Conservation (phyloP, 2,888 invertebrate genomes). For the Adineta ricciae region DNA sequence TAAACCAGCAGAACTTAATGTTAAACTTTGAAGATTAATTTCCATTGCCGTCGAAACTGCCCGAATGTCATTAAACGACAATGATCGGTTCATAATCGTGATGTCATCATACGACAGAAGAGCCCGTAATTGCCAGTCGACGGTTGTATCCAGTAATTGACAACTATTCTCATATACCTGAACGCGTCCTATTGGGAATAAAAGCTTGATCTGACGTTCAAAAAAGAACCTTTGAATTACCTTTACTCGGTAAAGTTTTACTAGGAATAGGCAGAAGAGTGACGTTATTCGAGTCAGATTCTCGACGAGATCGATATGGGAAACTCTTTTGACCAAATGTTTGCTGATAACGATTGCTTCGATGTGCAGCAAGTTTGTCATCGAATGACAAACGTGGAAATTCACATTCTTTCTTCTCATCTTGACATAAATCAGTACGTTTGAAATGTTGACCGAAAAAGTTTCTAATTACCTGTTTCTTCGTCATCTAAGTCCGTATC, state of each 20-base stretch:
- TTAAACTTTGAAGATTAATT: not conserved
- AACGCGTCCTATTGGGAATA: not conserved
- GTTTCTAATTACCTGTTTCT: not conserved
- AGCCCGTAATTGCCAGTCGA: not conserved
- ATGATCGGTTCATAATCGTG: not conserved
- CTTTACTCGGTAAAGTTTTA: not conserved
- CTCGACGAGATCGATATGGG: not conserved
- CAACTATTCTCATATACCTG: not conserved
- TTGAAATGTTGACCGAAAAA: not conserved
- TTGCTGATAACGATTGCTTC: not conserved
- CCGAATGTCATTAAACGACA: not conserved
- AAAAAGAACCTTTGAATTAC: not conserved
- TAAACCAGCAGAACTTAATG: not conserved
- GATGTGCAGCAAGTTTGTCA: not conserved
- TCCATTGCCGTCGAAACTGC: not conserved
- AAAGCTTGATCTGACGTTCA: not conserved
- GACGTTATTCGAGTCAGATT: not conserved
- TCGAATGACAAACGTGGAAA: not conserved
- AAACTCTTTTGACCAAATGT: not conserved
- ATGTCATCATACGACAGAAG: not conserved
- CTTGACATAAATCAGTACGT: not conserved
- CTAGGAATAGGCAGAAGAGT: not conserved
- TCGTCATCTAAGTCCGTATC: not conserved
- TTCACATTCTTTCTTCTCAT: not conserved
- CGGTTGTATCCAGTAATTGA: not conserved